Percentiles rank a stretch among this genome's conserved stretches.
phyloP scores from a whole-genome alignment of 2,888 invertebrate genomes.

The Drosophila birchii region DNA sequence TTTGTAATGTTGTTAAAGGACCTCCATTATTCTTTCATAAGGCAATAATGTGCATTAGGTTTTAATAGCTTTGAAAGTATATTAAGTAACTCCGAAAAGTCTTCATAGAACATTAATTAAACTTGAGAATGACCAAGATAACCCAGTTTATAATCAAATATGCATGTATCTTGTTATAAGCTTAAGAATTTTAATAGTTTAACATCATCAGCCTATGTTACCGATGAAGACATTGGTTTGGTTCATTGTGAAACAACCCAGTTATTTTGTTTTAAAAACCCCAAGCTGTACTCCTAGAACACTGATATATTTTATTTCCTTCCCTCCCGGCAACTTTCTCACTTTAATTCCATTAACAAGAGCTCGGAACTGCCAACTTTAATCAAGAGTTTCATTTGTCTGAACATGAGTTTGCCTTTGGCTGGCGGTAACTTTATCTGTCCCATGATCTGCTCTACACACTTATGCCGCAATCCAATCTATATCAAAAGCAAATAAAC shows the following conservation, averaged over 20 bases:
- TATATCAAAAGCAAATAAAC: constrained; percentile 77
- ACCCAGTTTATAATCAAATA: too few relatives aligned
- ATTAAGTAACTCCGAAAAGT: too few relatives aligned
- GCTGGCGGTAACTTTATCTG: constrained; percentile 56
- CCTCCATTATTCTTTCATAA: too few relatives aligned
- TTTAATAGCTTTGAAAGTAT: neutral
- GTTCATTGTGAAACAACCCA: neutral
- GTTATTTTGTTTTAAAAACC: neutral
- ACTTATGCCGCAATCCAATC: constrained; percentile 70
- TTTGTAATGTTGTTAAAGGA: neutral
- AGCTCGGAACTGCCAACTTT: constrained; percentile 8
- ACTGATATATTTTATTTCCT: neutral
- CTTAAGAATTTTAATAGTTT: too few relatives aligned
- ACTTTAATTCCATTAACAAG: constrained; percentile 12
- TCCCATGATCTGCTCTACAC: constrained; percentile 58
- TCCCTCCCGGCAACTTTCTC: neutral
- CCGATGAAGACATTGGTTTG: neutral
- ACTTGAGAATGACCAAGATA: too few relatives aligned
- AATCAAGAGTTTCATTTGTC: constrained; percentile 13
- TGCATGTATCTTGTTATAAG: too few relatives aligned
- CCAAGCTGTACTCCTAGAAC: neutral
- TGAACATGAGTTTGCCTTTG: constrained; percentile 12
- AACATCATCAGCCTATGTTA: too few relatives aligned
- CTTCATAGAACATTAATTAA: too few relatives aligned
- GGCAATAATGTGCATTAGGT: too few relatives aligned